A percentile compares a stretch with the other conserved stretches of the same genome.
Conservation (phyloP, 2,888 invertebrate genomes). For the Spicauda simplicius region DNA sequence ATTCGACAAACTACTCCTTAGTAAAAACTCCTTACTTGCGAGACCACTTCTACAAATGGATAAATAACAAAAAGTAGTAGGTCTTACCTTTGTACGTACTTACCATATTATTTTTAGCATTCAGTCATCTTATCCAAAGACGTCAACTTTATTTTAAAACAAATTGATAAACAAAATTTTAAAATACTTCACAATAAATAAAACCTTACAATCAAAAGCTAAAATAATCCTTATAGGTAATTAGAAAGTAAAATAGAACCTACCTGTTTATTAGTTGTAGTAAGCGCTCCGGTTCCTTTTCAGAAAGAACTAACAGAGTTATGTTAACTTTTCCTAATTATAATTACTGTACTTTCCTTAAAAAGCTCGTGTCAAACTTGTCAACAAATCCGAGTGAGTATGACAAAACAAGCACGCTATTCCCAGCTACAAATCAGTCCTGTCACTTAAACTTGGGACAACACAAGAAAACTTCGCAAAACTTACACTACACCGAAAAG, state of each 20-base stretch:
- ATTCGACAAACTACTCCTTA: background rate
- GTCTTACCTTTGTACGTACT: background rate
- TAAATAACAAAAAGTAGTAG: conserved; percentile 5
- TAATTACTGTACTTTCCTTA: conserved; percentile 57
- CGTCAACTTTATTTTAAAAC: background rate
- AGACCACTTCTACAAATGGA: conserved; percentile 17
- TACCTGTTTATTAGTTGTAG: conserved; percentile 23
- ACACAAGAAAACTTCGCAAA: conserved; percentile 57
- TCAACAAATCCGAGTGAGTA: conserved; percentile 53
- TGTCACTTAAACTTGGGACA: conserved; percentile 55
- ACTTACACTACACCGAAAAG: conserved; percentile 71
- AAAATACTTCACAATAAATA: background rate
- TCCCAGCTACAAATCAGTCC: conserved; percentile 48
- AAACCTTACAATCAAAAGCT: background rate
- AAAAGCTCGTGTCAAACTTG: conserved; percentile 53
- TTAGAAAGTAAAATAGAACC: background rate
- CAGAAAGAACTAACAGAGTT: conserved; percentile 12
- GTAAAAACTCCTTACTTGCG: conserved; percentile 1
- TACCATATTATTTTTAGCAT: conserved; percentile 15
- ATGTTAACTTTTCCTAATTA: conserved; percentile 39
- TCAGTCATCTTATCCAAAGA: background rate
- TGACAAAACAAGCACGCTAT: conserved; percentile 57
- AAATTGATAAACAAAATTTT: background rate
- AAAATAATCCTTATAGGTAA: too few relatives aligned
- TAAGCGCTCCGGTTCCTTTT: background rate